Base-by-base conservation (phyloP, 1,140 invertebrate species). In the Nylanderia fulva region DNA sequence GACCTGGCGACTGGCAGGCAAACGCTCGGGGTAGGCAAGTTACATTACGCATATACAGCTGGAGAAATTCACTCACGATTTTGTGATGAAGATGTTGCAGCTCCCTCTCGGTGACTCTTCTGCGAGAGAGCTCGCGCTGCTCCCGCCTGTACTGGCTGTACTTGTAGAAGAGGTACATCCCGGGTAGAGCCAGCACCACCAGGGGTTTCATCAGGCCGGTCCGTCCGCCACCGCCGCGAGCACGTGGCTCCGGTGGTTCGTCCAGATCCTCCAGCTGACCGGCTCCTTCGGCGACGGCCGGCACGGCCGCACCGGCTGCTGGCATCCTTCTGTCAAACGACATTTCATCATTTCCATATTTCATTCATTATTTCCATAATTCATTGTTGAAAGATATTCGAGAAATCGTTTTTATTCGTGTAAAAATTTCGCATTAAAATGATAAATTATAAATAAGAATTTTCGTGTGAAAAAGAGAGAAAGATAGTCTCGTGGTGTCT, bases 131-230 rank as follows among this genome's bases (percentile, higher is more conserved):
- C 94, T 98, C 97, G 92, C 97, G 96, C 94, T 98, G 97, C 93
- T 98, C 97, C 79, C 97, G 95, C 88, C 97, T 97, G 94, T 97
- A 98, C 94, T 98, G 97, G 94, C 97, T 98, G 95, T 98, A 98
- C 94, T 98, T 98, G 95, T 98, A 98, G 94, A 98, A 97, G 86
- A 98, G 96, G 94, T 98, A 98, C 97, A 98, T 98, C 85, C 97
- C 97, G 84, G 97, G 97, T 88, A 98, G 94, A 2, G 97, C 97
- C 68, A 98, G 94, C 90, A 97, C 97, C 89, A 97, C 97, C 91
- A 98, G 96, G 1, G 97, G 97, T 93, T 97, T 97, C 96, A 97
- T 97, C 88, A 98, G 95, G 29, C 95, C 93, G 91, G 96, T 94
- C 93, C 97, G 93, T 91, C 95, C 89, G 94, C 95, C 91, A 6